Percentiles rank a stretch among this genome's conserved stretches.
phyloP scores from a whole-genome alignment of 2,888 invertebrate species.

The Agonopterix alstromeriana region DNA sequence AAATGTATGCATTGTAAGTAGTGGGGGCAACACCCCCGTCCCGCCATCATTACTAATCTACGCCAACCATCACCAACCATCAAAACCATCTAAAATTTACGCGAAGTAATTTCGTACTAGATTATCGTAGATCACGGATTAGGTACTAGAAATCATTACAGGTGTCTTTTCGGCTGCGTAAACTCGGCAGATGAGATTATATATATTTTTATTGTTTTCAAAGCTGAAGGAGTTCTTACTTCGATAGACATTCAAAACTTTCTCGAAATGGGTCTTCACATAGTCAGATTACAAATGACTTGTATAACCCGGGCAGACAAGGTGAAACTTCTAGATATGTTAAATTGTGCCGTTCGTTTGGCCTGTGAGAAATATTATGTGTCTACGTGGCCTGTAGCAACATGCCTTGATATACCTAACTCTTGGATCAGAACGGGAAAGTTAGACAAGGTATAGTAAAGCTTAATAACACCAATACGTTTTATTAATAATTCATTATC shows the following conservation, averaged over 20 bases:
- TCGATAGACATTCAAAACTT: slow-evolving; percentile 28
- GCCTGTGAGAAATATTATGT: slow-evolving; percentile 34
- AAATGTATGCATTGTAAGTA: too few species aligned
- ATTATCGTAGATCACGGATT: too few species aligned
- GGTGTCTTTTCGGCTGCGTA: too few species aligned
- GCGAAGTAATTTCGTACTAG: too few species aligned
- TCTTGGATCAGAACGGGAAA: slow-evolving; percentile 35
- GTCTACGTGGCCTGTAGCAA: slow-evolving; percentile 33
- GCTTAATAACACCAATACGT: background rate
- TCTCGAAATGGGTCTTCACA: slow-evolving; percentile 30
- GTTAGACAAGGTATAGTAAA: slow-evolving; percentile 6
- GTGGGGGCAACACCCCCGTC: too few species aligned
- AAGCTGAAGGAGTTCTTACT: slow-evolving; percentile 23
- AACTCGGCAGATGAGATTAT: background rate
- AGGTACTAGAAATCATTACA: too few species aligned
- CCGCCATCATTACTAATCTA: too few species aligned
- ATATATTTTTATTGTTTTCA: background rate
- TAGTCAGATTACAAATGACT: slow-evolving; percentile 30
- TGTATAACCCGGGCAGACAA: slow-evolving; percentile 21
- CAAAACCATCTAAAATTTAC: too few species aligned
- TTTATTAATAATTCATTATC: too few species aligned
- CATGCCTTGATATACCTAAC: slow-evolving; percentile 38
- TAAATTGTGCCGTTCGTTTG: slow-evolving; percentile 21
- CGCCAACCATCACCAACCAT: too few species aligned
- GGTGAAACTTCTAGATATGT: slow-evolving; percentile 16